These are phyloP conservation scores for Desmophyllum pertusum DNA, from an alignment of 92 coral and sea anemone genomes.

Conservation along the genomic window DNA sequence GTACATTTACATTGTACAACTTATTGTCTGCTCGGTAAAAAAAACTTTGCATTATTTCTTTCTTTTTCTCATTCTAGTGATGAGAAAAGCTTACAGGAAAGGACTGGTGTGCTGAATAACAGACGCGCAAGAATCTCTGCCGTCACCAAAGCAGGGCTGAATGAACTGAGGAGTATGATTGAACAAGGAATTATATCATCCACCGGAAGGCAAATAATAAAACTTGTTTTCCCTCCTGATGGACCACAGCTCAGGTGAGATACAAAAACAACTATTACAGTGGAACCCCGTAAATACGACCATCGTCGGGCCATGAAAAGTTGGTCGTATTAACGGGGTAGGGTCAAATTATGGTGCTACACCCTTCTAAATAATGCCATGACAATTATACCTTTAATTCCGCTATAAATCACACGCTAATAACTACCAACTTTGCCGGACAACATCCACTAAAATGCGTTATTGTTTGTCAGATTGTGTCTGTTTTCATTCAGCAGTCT, in stretches of 20 bases:
- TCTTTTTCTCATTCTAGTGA: neutral
- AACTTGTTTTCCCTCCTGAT: constrained; percentile 83
- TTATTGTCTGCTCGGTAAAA: neutral
- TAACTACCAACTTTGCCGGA: no score
- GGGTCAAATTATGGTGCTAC: neutral
- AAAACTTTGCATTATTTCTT: neutral
- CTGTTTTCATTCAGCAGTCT: no score
- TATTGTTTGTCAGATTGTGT: no score
- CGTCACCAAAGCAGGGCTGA: constrained; percentile 78
- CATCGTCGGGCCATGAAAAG: neutral
- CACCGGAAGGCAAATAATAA: constrained; percentile 79
- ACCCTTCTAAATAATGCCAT: no score
- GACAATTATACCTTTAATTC: no score
- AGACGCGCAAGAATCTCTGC: constrained; percentile 67
- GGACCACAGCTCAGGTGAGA: constrained; percentile 94
- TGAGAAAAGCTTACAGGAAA: constrained; percentile 1
- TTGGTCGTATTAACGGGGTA: neutral
- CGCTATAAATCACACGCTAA: no score
- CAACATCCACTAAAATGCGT: no score
- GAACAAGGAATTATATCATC: constrained; percentile 78
- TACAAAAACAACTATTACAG: neutral
- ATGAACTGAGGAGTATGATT: constrained; percentile 62
- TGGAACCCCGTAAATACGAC: no score
- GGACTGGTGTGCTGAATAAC: constrained; percentile 12
- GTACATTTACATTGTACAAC: neutral